These are phyloP conservation scores for Paramormyrops hopkinsi DNA, from an alignment of 2,797 vertebrate species.

Conservation along the genomic window DNA sequence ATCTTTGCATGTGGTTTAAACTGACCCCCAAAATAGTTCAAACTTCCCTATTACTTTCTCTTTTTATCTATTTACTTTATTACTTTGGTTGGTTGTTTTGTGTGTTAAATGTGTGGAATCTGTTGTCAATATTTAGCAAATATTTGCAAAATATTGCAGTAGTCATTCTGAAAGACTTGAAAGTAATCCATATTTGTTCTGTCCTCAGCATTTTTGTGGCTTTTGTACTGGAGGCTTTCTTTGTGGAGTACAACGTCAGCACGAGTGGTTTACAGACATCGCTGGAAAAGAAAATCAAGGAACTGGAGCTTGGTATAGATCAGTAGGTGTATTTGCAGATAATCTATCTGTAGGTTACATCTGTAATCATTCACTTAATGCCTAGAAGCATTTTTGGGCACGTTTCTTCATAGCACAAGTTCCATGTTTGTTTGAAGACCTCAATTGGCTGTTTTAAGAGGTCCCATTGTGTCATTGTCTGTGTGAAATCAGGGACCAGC, in stretches of 20 bases:
- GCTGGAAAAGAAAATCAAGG: conserved; percentile 86
- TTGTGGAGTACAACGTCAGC: conserved; percentile 83
- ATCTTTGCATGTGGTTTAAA: neutral
- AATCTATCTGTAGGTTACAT: neutral
- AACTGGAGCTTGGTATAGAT: conserved; percentile 74
- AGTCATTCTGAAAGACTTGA: neutral
- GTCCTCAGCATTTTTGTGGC: conserved; percentile 80
- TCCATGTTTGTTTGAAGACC: neutral
- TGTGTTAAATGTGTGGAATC: neutral
- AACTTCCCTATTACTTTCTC: neutral
- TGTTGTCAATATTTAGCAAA: neutral
- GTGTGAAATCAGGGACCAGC: conserved; percentile 47
- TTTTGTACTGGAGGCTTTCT: conserved; percentile 87
- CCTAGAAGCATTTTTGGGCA: neutral
- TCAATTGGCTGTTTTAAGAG: neutral
- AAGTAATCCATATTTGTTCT: neutral
- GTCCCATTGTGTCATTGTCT: conserved; percentile 6
- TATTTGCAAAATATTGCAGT: neutral
- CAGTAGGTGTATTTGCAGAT: conserved; percentile 60
- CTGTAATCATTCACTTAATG: neutral
- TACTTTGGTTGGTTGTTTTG: neutral
- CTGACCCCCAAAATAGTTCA: neutral
- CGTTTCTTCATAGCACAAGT: neutral
- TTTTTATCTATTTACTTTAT: neutral
- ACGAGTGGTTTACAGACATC: conserved; percentile 84